Evolutionary conservation across 2,888 invertebrate species (phyloP), one percentile per base, ranked within the genome.

Genomic region (Hemistola chrysoprasaria): DNA sequence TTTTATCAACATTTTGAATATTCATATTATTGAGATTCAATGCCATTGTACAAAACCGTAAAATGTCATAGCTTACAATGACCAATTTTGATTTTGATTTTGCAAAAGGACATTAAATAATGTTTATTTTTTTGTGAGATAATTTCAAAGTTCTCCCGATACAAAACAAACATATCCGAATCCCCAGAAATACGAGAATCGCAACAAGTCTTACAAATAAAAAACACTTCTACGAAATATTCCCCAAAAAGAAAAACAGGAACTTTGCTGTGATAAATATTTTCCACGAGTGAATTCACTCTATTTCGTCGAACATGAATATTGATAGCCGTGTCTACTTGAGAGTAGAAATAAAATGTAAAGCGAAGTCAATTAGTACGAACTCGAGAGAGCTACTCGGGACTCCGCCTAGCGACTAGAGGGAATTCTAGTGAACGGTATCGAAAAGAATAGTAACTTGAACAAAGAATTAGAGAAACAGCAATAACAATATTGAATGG

Each of bases 201-300:
- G n/a, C 24, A 33, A 42, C 28, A 30, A 35, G 25, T 11, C 11
- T 30, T 40, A 8, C 6, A 5, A 22, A 35, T 9, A 22, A 36
- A 25, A 28, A 26, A 29, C 3, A 22, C n/a, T n/a, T 29, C 26
- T 7, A 10, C 23, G 20, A 31, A 34, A 30, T 44, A 38, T 34
- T 25, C 28, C 29, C 22, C n/a, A 23, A 27, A 11, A 26, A 43
- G 23, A 38, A 43, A 43, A 38, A 38, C 34, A 34, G 16, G 30
- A 26, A 11, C 22, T 36, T 36, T 21, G 27, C 22, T 29, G 22
- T 11, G 28, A 38, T 26, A 25, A 25, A 38, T 8, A 16, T 22
- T 39, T n/a, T 30, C 38, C 26, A 11, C 9, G 38, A 35, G 16
- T 4, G 16, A 44, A 7, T 11, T n/a, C 21, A 22, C 16, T 39